Evolutionary conservation across 2,113 vertebrate species (phyloP), one percentile per base, ranked within the genome.

Genomic region (Neolamprologus hecqui): DNA sequence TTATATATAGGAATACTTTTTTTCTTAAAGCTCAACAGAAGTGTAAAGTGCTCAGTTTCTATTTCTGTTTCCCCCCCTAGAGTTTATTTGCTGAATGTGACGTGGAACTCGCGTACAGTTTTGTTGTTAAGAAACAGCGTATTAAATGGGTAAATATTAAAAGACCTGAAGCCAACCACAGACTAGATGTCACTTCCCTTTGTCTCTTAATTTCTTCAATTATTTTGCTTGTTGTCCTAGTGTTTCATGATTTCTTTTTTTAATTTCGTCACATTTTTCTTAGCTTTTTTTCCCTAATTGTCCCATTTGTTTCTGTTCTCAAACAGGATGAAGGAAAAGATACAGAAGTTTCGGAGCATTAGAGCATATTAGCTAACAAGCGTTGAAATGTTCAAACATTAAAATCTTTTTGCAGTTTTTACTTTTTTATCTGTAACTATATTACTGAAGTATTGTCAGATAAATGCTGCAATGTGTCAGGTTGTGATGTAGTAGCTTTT

Each of bases 61-160:
- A 1, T 58, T 58, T 58, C 55, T 58, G 57, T 31, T 31, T 17
- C 57, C 57, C 31, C 14, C 14, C 57, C 14, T 9, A 9, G 26
- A 60, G 14, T 0, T 31, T 9, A 31, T 60, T 60, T 60, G 57
- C 14, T 60, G 57, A 60, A 60, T 17, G 5, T 60, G 26, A 60
- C 0, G 1, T 60, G 8, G 57, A 60, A 60, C 57, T 31, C 57
- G 0, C 1, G 0, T 31, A 60, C 15, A 60, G 26, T 60, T 60
- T 8, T 60, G 14, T 28, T 58, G 55, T 60, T 60, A 31, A 60
- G 57, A 60, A 60, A 60, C 57, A 17, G 26, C 8, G 8, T 9
- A 60, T 10, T 17, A 31, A 31, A 60, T 60, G 5, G 57, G 26
- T 60, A 60, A 60, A 10, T 60, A 60, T 10, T 60, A 60, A 60